phyloP scores from a whole-genome alignment of 2,113 vertebrate species.

The Gallinago jamesoni region DNA sequence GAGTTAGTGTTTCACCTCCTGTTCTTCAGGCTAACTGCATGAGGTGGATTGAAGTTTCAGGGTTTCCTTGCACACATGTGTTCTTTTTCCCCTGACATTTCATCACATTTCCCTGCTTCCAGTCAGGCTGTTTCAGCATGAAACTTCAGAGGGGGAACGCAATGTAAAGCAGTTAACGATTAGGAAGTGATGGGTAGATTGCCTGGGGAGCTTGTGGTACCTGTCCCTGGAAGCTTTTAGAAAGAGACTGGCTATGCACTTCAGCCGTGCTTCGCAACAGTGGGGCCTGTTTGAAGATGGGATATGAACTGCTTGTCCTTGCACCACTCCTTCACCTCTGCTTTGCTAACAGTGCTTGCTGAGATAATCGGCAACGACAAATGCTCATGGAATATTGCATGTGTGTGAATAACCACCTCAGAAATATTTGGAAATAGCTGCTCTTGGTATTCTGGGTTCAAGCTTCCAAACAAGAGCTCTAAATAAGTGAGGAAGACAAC shows the following conservation, averaged over 20 bases:
- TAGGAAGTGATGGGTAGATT: neutral
- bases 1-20: neutral
- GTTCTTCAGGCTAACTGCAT: neutral
- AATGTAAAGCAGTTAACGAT: neutral
- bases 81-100: neutral
- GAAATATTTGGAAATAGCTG: conserved; percentile 9
- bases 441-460: neutral
- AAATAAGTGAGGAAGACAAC: neutral
- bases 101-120: neutral
- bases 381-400: neutral
- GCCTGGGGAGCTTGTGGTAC: neutral
- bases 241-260: neutral
- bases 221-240: neutral
- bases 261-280: neutral
- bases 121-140: neutral
- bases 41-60: neutral
- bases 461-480: conserved; percentile 5
- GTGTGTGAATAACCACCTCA: neutral
- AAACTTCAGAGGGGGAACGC: neutral
- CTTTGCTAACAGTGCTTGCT: neutral
- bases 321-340: neutral
- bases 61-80: neutral
- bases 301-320: neutral
- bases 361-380: neutral
- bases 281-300: neutral